Conservation (phyloP, 2,888 invertebrate genomes). For the Eilema sororculum region DNA sequence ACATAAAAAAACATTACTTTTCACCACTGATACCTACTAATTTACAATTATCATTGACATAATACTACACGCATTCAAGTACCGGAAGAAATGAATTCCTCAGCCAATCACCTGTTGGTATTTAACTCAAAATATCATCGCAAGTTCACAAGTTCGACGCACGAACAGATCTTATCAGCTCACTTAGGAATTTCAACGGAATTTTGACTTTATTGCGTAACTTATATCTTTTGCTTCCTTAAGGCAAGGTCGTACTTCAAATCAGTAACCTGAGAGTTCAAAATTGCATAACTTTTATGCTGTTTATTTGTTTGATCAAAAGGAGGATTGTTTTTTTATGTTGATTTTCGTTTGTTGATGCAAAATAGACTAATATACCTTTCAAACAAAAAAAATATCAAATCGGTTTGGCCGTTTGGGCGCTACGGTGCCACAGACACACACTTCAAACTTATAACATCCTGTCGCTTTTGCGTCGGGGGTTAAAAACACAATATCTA, state of each 20-base stretch:
- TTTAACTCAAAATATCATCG: neutral
- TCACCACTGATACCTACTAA: too few relatives aligned
- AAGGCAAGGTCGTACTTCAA: neutral
- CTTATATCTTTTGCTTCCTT: neutral
- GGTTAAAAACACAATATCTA: too few relatives aligned
- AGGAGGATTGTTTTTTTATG: too few relatives aligned
- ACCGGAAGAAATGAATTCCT: conserved; percentile 1
- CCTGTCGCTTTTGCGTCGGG: too few relatives aligned
- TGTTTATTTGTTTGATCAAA: neutral
- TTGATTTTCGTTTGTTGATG: too few relatives aligned
- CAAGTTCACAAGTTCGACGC: neutral
- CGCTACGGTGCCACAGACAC: too few relatives aligned
- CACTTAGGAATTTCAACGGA: conserved; percentile 5
- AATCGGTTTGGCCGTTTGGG: too few relatives aligned
- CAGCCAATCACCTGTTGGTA: conserved; percentile 5
- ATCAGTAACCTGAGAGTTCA: neutral
- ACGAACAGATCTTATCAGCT: conserved; percentile 11
- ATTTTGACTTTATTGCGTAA: neutral
- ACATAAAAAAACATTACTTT: too few relatives aligned
- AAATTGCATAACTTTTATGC: neutral
- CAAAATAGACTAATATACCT: too few relatives aligned
- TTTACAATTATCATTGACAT: too few relatives aligned
- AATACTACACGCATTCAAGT: neutral
- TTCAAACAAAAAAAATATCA: too few relatives aligned
- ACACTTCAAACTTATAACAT: too few relatives aligned